Evolutionary conservation across 2,888 invertebrate genomes (phyloP), one percentile per base, ranked within the genome.

Genomic region (Bembecia ichneumoniformis): DNA sequence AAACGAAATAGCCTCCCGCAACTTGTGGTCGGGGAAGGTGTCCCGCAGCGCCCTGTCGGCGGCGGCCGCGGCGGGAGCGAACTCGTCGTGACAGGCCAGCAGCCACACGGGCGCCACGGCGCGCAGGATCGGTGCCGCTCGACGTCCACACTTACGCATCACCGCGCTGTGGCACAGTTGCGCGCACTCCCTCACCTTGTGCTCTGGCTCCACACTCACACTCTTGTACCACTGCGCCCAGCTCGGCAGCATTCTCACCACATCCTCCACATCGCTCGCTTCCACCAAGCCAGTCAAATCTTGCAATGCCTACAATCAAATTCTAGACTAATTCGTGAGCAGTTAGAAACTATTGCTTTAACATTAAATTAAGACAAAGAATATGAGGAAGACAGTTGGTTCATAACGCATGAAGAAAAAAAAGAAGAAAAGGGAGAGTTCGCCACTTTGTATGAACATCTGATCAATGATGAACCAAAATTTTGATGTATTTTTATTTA

Each of bases 181-280:
- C 0, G 93, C 88, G 46, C 91, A 89, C 75, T 97, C 97, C 47
- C 97, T 84, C 1, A 98, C 95, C 72, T 93, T 90, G 56, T 95
- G 92, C 60, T 97, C 96, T 0, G 90, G 83, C 71, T 98, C 97
- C 50, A 91, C 89, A 1, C 93, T 90, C 35, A 97, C 79, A 55
- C 89, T 89, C 55, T 89, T 90, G 74, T 96, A 98, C 51, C 92
- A 87, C 58, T 94, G 90, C 0, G 95, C 92, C 97, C 97, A 98
- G 65, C 92, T 90, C 0, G 94, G 93, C 47, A 98, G 77, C 1
- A 93, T 89, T 1, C 90, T 83, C 67, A 92, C 93, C 0, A 95
- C 88, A 36, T 88, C 87, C n/a, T 92, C 91, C 5, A 88, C 68
- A 53, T 92, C 90, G 10, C 91, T 90, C 35, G 89, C 89, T 56